phyloP scores from a whole-genome alignment of 2,113 vertebrate species.

The Hyaena hyaena region DNA sequence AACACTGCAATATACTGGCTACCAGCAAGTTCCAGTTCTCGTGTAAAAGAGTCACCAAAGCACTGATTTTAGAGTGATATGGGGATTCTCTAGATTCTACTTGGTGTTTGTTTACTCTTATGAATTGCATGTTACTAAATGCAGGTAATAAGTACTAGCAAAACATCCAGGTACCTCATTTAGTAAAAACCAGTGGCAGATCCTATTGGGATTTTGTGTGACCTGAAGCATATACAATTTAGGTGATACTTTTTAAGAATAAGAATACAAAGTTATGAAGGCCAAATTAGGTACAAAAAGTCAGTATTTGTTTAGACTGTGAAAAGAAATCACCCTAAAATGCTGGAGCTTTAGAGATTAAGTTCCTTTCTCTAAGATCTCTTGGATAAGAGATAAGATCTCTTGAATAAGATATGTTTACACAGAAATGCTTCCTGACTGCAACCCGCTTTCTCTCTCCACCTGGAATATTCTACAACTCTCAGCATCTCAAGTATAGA shows the following conservation, averaged over 20 bases:
- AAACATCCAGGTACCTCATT: slow-evolving; percentile 8
- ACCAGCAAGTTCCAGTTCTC: not conserved
- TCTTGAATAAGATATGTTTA: not conserved
- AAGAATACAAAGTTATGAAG: slow-evolving; percentile 24
- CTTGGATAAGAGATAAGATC: not conserved
- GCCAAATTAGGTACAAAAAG: not conserved
- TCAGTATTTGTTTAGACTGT: slow-evolving; percentile 6
- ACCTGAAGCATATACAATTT: not conserved
- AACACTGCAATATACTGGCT: not conserved
- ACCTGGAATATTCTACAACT: not conserved
- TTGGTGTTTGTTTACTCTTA: not conserved
- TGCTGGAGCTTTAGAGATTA: not conserved
- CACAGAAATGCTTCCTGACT: not conserved
- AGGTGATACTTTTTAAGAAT: not conserved
- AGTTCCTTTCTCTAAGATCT: not conserved
- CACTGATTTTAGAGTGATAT: not conserved
- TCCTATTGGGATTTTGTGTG: not conserved
- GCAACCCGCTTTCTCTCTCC: not conserved
- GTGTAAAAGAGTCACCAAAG: slow-evolving; percentile 22
- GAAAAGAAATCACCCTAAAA: slow-evolving; percentile 5
- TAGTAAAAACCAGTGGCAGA: not conserved
- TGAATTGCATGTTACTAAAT: slow-evolving; percentile 30
- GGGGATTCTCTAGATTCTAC: not conserved
- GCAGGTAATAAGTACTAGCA: not conserved
- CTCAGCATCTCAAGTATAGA: not conserved